A percentile compares a stretch with the other conserved stretches of the same genome.
phyloP scores from a whole-genome alignment of 2,113 vertebrate genomes.

The Sturnus vulgaris region DNA sequence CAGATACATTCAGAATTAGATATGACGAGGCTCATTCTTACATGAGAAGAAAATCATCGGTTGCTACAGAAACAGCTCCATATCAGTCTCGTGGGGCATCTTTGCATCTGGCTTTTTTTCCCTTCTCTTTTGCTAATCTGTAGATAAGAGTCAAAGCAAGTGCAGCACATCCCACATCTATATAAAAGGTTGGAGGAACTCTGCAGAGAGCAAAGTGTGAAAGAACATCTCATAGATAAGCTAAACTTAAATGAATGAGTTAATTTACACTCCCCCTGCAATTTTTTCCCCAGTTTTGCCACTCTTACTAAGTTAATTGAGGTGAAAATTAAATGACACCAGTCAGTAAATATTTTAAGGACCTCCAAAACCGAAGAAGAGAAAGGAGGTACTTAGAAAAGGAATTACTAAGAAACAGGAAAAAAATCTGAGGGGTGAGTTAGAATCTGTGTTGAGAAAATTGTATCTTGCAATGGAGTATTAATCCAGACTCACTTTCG shows the following conservation, averaged over 20 bases:
- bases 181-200: conserved; percentile 44
- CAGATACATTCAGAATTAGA: conserved; percentile 52
- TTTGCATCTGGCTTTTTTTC: conserved; percentile 55
- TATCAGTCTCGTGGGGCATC: conserved; percentile 56
- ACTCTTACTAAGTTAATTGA: conserved; percentile 49
- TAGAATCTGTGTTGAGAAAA: not conserved
- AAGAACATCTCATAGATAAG: conserved; percentile 59
- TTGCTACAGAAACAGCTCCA: conserved; percentile 63
- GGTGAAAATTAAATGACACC: conserved; percentile 51
- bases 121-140: conserved; percentile 61
- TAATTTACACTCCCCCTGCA: conserved; percentile 33
- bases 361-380: conserved; percentile 2
- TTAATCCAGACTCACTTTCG: conserved; percentile 8
- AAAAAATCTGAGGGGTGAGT: not conserved
- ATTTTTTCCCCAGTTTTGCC: conserved; percentile 7
- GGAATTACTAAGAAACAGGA: not conserved
- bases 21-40: conserved; percentile 49
- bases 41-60: conserved; percentile 46
- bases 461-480: not conserved
- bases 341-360: conserved; percentile 55
- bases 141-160: conserved; percentile 55
- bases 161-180: conserved; percentile 54
- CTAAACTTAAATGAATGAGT: conserved; percentile 65
- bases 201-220: conserved; percentile 48
- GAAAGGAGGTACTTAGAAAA: not conserved